Evolutionary conservation across 2,113 vertebrate genomes (phyloP).

Genomic region (Coryphaenoides rupestris): DNA sequence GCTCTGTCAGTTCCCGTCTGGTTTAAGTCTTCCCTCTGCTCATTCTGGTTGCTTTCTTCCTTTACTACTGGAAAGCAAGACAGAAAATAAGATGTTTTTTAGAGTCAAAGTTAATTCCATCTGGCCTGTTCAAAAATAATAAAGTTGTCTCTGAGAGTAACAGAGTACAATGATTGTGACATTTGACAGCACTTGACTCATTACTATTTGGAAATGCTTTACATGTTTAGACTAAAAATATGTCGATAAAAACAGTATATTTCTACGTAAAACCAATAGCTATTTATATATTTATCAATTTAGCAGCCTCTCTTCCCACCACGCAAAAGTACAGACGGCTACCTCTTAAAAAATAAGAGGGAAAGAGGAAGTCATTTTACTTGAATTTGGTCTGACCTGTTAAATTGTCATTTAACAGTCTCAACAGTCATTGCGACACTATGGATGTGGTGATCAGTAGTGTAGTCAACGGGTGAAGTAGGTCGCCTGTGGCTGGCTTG

Average conservation of each 20-base stretch:
- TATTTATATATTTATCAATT: no score
- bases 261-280: no score
- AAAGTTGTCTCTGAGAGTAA: conserved; percentile 28
- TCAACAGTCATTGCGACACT: conserved; percentile 9
- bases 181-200: conserved; percentile 33
- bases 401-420: conserved; percentile 7
- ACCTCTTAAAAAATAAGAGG: no score
- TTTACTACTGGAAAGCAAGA: conserved; percentile 97
- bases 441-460: not conserved
- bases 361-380: not conserved
- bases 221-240: no score
- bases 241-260: no score
- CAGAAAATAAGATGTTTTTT: conserved; percentile 76
- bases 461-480: no score
- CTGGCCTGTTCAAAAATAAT: conserved; percentile 36
- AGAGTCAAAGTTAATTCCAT: conserved; percentile 58
- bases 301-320: no score
- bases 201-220: conserved; percentile 6
- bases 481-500: no score
- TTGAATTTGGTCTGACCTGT: conserved; percentile 14
- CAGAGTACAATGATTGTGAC: conserved; percentile 40
- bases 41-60: conserved; percentile 96
- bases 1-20: conserved; percentile 94
- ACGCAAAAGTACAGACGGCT: no score
- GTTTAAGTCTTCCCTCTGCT: conserved; percentile 97